These are phyloP conservation scores for Plagiodera versicolora DNA, from an alignment of 2,888 invertebrate genomes.

Conservation along the genomic window DNA sequence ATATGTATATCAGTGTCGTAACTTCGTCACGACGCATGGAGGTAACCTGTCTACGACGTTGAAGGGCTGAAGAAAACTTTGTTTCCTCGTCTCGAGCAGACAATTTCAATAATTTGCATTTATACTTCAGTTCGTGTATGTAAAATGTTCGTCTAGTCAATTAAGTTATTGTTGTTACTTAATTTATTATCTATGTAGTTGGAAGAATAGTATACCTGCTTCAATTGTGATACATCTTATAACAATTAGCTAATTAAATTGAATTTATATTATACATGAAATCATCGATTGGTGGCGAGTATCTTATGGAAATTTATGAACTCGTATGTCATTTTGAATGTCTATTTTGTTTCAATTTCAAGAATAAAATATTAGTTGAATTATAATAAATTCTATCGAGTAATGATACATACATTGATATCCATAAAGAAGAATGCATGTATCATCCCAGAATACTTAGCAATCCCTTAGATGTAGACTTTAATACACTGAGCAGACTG, in stretches of 20 bases:
- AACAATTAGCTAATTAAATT: slow-evolving; percentile 27
- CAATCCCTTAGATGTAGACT: slow-evolving; percentile 31
- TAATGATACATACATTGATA: slow-evolving; percentile 29
- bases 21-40: too few relatives aligned
- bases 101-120: not conserved
- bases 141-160: slow-evolving; percentile 43
- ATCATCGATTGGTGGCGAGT: slow-evolving; percentile 29
- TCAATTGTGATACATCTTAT: slow-evolving; percentile 50
- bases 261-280: slow-evolving; percentile 15
- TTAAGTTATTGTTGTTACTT: slow-evolving; percentile 45
- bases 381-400: slow-evolving; percentile 17
- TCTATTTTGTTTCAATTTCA: slow-evolving; percentile 27
- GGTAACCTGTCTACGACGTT: too few relatives aligned
- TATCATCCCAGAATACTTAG: slow-evolving; percentile 38
- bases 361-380: slow-evolving; percentile 23
- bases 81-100: not conserved
- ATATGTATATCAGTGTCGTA: too few relatives aligned
- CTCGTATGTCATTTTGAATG: slow-evolving; percentile 33
- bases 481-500: slow-evolving; percentile 42
- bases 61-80: not conserved
- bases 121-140: slow-evolving; percentile 1
- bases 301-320: slow-evolving; percentile 22
- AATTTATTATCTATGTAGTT: slow-evolving; percentile 42
- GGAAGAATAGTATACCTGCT: slow-evolving; percentile 49
- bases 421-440: slow-evolving; percentile 35